Conservation (phyloP, 2,797 vertebrate genomes). For the Euphonia xanthogaster region DNA sequence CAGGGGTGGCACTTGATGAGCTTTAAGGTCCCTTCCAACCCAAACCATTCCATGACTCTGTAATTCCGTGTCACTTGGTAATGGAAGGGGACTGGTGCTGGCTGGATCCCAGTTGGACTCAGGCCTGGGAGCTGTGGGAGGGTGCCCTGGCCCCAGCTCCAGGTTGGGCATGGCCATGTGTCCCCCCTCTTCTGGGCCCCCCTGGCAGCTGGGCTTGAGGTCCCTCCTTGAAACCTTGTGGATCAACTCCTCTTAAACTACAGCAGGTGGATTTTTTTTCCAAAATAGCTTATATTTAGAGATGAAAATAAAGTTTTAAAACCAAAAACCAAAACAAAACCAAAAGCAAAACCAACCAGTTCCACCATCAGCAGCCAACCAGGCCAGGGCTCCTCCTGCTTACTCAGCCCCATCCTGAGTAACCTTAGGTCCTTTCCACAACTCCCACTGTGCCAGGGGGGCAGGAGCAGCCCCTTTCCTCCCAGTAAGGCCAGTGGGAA, state of each 20-base stretch:
- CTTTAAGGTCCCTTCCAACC: neutral
- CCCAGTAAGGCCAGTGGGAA: constrained; percentile 1
- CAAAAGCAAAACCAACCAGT: neutral
- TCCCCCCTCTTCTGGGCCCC: neutral
- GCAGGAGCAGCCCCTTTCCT: neutral
- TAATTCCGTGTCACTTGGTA: neutral
- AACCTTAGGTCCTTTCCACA: neutral
- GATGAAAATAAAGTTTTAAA: constrained; percentile 47
- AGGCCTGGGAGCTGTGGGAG: neutral
- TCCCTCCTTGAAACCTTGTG: neutral
- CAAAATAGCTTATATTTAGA: constrained; percentile 42
- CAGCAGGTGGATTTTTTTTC: neutral
- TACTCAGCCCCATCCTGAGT: neutral
- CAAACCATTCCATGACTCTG: neutral
- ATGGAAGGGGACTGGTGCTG: neutral
- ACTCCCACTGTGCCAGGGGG: neutral
- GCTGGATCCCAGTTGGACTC: neutral
- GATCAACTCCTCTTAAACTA: neutral
- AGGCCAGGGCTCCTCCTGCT: neutral
- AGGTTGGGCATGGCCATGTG: accelerated
- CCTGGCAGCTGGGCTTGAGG: neutral
- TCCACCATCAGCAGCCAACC: neutral
- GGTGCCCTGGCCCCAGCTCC: neutral
- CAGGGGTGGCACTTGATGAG: neutral
- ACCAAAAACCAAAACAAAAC: neutral